Conservation (phyloP, 2,797 vertebrate genomes). For the Podarcis siculus region DNA sequence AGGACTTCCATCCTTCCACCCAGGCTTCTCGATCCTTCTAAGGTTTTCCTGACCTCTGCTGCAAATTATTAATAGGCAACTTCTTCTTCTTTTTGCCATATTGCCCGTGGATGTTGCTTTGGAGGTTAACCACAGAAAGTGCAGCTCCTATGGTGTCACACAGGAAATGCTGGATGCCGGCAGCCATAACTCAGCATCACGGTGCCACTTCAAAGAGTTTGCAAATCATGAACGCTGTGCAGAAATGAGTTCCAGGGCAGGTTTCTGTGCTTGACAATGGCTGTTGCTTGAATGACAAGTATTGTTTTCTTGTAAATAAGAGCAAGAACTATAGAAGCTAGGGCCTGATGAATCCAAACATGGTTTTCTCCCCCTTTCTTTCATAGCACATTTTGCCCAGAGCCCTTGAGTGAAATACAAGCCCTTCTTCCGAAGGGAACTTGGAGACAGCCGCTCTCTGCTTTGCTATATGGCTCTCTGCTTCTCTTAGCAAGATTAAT, state of each 20-base stretch:
- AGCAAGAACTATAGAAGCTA: background rate
- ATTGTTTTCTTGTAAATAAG: background rate
- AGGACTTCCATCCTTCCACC: background rate
- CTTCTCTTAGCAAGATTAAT: conserved; percentile 51
- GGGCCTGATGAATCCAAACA: background rate
- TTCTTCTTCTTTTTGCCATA: background rate
- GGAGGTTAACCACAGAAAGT: background rate
- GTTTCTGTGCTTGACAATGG: background rate
- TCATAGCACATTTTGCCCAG: background rate
- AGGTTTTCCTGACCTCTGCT: background rate
- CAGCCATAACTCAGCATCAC: background rate
- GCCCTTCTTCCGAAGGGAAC: conserved; percentile 12
- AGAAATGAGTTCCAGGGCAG: background rate
- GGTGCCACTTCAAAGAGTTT: background rate
- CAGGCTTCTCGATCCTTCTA: background rate
- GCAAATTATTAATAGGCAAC: background rate
- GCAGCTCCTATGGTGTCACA: background rate
- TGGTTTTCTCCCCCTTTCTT: background rate
- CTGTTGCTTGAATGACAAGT: background rate
- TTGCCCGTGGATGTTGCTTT: background rate
- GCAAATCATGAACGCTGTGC: background rate
- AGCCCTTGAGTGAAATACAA: conserved; percentile 11
- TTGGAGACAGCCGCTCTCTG: conserved; percentile 2
- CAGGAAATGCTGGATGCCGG: background rate
- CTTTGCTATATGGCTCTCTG: conserved; percentile 27